A percentile compares a stretch with the other conserved stretches of the same genome.
Evolutionary conservation across 2,888 invertebrate species (phyloP).

Genomic region (Drosophila birchii): DNA sequence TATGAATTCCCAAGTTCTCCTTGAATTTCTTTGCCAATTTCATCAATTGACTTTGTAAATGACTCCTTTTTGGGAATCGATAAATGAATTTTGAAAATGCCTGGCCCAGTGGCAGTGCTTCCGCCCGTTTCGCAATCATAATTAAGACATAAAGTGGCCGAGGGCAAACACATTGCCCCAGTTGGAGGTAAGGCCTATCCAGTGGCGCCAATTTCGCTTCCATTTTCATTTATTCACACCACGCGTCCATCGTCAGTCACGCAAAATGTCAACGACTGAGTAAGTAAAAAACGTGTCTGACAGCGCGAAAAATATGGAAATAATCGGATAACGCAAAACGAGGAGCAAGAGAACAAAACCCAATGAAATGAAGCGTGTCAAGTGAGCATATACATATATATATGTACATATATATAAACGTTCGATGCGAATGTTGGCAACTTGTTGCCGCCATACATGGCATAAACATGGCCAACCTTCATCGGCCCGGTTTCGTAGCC

Average conservation of each 20-base stretch:
- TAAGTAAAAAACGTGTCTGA: conserved; percentile 75
- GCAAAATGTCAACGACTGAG: conserved; percentile 77
- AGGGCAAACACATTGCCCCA: conserved; percentile 68
- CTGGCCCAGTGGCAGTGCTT: conserved; percentile 29
- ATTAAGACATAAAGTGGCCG: conserved; percentile 68
- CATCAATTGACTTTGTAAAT: conserved; percentile 41
- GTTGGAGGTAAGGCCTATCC: conserved; percentile 41
- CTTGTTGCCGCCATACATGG: conserved; percentile 64
- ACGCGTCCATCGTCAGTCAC: conserved; percentile 80
- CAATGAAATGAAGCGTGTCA: conserved; percentile 72
- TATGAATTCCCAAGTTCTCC: background rate
- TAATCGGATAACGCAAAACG: conserved; percentile 48
- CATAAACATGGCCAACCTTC: conserved; percentile 62
- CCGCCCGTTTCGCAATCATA: conserved; percentile 65
- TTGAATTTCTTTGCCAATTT: conserved; percentile 10
- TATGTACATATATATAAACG: conserved; percentile 48
- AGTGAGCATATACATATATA: conserved; percentile 55
- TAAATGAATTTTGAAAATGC: conserved; percentile 51
- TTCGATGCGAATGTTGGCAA: conserved; percentile 45
- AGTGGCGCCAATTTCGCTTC: conserved; percentile 61
- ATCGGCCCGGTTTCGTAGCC: conserved; percentile 59
- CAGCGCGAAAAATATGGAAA: conserved; percentile 69
- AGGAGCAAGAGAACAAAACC: conserved; percentile 57
- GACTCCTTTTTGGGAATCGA: conserved; percentile 50
- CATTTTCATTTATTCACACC: conserved; percentile 78